phyloP scores from a whole-genome alignment of 2,888 invertebrate genomes.

The Morpho helenor region DNA sequence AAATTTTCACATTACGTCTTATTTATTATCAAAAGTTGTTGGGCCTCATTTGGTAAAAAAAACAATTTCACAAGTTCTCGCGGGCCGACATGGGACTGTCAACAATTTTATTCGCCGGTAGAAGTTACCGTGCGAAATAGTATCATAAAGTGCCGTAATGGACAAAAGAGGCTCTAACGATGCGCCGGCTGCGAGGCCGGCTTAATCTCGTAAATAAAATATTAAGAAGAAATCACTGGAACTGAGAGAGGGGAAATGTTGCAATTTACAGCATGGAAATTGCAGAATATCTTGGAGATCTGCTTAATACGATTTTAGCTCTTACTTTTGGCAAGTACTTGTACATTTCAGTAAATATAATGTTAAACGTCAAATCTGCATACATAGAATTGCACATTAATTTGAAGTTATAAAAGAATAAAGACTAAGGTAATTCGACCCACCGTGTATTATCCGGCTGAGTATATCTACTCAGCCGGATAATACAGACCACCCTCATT shows the following conservation, averaged over 20 bases:
- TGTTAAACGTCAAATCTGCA: too few species aligned
- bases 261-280: conserved; percentile 50
- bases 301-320: conserved; percentile 20
- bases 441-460: too few species aligned
- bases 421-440: too few species aligned
- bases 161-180: conserved; percentile 58
- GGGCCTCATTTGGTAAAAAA: conserved; percentile 35
- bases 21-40: conserved; percentile 46
- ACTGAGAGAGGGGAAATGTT: conserved; percentile 35
- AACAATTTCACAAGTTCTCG: conserved; percentile 38
- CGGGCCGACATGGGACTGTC: conserved; percentile 39
- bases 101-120: conserved; percentile 47
- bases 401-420: too few species aligned
- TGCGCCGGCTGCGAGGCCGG: conserved; percentile 42
- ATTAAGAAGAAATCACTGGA: conserved; percentile 70
- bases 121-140: conserved; percentile 48
- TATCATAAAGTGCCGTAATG: conserved; percentile 62
- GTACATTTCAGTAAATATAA: not conserved
- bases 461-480: too few species aligned
- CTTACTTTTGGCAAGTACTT: not conserved
- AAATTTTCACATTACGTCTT: conserved; percentile 39
- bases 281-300: conserved; percentile 40
- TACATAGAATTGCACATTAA: too few species aligned
- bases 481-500: too few species aligned
- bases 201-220: conserved; percentile 71